Evolutionary conservation across 2,113 vertebrate species (phyloP).

Genomic region (Ochotona princeps): DNA sequence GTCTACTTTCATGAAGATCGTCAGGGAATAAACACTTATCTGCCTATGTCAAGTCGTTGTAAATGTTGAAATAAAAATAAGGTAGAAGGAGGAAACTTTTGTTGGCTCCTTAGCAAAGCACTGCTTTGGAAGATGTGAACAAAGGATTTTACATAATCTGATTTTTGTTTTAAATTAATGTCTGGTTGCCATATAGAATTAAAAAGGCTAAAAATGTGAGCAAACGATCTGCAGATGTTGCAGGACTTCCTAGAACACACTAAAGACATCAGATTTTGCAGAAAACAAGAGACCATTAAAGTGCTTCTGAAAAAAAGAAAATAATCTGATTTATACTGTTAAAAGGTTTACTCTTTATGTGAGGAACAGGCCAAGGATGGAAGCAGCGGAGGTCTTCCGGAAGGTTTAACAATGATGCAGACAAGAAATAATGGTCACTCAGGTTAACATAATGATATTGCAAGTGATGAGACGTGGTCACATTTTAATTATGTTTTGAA

Average conservation of each 20-base stretch:
- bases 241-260: background rate
- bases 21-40: background rate
- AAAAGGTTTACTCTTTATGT: background rate
- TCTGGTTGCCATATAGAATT: background rate
- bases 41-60: background rate
- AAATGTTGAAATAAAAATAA: constrained; percentile 13
- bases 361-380: background rate
- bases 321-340: background rate
- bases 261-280: constrained; percentile 6
- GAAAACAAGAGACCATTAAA: background rate
- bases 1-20: background rate
- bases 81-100: background rate
- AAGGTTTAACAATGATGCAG: background rate
- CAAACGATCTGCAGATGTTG: background rate
- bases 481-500: background rate
- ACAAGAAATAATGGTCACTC: background rate
- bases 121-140: background rate
- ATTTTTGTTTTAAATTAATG: background rate
- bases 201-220: background rate
- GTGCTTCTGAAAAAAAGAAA: background rate
- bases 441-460: background rate
- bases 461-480: background rate
- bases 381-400: background rate
- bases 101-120: background rate
- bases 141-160: background rate